phyloP scores from a whole-genome alignment of 1,140 invertebrate genomes.

The Drosophila arawakana region DNA sequence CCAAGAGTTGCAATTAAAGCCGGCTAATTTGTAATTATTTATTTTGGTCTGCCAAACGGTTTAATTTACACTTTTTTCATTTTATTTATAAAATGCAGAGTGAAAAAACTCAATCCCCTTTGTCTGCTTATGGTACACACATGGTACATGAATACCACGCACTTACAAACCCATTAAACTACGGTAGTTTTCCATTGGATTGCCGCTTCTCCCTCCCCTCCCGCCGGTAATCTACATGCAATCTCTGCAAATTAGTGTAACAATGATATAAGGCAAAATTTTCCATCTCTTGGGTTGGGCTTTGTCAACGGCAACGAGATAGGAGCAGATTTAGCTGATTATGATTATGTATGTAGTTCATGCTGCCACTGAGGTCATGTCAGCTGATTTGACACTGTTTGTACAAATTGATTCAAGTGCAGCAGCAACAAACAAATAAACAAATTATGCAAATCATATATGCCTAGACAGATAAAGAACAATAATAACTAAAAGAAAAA shows the following conservation, averaged over 20 bases:
- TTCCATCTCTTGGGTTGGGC: slow-evolving; percentile 30
- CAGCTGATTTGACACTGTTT: slow-evolving; percentile 29
- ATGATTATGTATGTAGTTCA: slow-evolving; percentile 28
- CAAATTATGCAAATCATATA: slow-evolving; percentile 5
- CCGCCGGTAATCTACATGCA: no score
- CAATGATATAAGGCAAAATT: slow-evolving; percentile 31
- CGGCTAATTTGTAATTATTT: no score
- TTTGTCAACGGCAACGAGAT: slow-evolving; percentile 30
- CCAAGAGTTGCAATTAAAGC: no score
- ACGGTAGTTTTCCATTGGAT: slow-evolving; percentile 38
- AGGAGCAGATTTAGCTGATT: slow-evolving; percentile 46
- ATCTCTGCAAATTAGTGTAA: slow-evolving; percentile 8
- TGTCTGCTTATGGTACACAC: background rate
- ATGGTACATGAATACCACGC: background rate
- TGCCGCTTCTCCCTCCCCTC: background rate
- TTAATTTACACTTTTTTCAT: no score
- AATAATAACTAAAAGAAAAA: slow-evolving; percentile 23
- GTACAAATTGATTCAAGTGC: slow-evolving; percentile 33
- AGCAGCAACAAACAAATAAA: slow-evolving; percentile 5
- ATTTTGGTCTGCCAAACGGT: no score
- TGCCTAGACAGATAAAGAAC: slow-evolving; percentile 11
- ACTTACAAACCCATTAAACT: background rate
- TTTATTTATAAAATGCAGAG: background rate
- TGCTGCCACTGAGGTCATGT: slow-evolving; percentile 21
- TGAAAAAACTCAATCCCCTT: background rate